A percentile compares a stretch with the other conserved stretches of the same genome.
phyloP scores from a whole-genome alignment of 2,888 invertebrate genomes.

The Oeneis ivallda region DNA sequence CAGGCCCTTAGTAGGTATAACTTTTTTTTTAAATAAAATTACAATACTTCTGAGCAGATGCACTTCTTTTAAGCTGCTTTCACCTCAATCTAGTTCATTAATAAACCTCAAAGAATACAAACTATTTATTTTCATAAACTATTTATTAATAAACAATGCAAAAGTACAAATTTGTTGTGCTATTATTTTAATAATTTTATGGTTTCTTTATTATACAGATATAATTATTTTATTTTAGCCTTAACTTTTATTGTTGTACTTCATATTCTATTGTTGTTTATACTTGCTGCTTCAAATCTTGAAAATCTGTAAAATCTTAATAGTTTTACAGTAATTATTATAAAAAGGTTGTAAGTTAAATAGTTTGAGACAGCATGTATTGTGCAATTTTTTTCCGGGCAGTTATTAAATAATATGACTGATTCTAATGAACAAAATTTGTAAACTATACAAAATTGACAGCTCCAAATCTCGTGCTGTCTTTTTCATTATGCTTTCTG shows the following conservation, averaged over 20 bases:
- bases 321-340: not conserved
- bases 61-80: not conserved
- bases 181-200: not conserved
- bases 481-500: too few species aligned
- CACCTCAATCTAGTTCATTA: not conserved
- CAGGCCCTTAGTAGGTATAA: too few species aligned
- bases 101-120: conserved; percentile 10
- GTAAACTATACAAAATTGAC: too few species aligned
- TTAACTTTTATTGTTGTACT: not conserved
- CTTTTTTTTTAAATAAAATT: too few species aligned
- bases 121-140: conserved; percentile 7
- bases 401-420: too few species aligned
- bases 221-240: not conserved
- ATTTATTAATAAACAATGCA: conserved; percentile 1
- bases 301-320: not conserved
- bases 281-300: conserved; percentile 11
- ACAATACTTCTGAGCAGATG: not conserved
- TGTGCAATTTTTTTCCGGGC: not conserved
- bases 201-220: not conserved
- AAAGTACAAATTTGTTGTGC: conserved; percentile 6
- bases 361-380: not conserved
- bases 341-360: not conserved
- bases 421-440: too few species aligned
- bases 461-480: too few species aligned
- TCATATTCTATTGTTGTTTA: not conserved